These are phyloP conservation scores for Barypeithes pellucidus DNA, from an alignment of 2,888 invertebrate genomes.

Conservation along the genomic window DNA sequence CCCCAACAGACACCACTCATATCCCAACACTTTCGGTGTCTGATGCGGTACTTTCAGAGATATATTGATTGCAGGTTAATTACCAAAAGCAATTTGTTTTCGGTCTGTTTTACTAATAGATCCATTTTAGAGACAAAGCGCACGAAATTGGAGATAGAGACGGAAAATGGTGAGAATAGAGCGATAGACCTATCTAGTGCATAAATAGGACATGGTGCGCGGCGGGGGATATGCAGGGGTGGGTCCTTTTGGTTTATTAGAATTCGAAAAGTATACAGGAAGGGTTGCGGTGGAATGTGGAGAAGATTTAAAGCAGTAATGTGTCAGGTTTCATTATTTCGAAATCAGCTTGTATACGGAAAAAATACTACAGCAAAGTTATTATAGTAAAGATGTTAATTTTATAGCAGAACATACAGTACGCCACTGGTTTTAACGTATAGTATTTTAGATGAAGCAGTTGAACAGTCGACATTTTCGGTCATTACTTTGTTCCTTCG, in stretches of 20 bases:
- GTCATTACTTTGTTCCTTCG: no score
- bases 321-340: no score
- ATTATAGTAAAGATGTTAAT: no score
- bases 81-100: conserved; percentile 47
- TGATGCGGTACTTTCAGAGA: conserved; percentile 47
- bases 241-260: neutral
- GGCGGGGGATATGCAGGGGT: neutral
- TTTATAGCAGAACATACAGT: no score
- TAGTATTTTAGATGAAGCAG: no score
- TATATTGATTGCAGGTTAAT: conserved; percentile 48
- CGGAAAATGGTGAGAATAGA: conserved; percentile 10
- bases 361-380: no score
- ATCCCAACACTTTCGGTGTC: conserved; percentile 33
- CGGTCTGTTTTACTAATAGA: conserved; percentile 47
- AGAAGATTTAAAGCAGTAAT: no score
- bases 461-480: no score
- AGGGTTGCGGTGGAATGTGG: no score
- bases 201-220: neutral
- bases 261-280: no score
- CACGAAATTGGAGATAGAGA: conserved; percentile 35
- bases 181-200: conserved; percentile 8
- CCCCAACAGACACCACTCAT: conserved; percentile 23
- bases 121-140: conserved; percentile 44
- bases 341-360: no score
- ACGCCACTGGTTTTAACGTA: no score